Evolutionary conservation across 2,113 vertebrate species (phyloP).

Genomic region (Triplophysa rosa): DNA sequence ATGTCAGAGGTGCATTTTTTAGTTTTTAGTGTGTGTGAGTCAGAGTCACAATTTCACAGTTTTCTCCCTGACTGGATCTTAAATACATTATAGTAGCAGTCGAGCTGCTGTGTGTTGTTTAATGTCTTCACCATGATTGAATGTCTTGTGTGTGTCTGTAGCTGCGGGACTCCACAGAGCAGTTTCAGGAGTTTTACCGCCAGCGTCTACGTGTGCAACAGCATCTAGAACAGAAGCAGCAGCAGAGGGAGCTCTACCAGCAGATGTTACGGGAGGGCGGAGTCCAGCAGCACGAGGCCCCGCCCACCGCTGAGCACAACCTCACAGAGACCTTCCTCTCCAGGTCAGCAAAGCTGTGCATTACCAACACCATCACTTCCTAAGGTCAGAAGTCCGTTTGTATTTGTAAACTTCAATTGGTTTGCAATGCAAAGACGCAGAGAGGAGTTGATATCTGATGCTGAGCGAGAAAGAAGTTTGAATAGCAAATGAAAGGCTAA

Average conservation of each 20-base stretch:
- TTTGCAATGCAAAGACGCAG: neutral
- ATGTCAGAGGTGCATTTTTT: too few relatives aligned
- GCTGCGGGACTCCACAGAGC: conserved; percentile 93
- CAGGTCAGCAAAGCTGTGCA: conserved; percentile 73
- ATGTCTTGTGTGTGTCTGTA: conserved; percentile 51
- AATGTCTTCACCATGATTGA: neutral
- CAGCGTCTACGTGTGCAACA: conserved; percentile 95
- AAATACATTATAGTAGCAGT: neutral
- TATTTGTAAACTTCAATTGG: neutral
- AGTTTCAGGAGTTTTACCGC: conserved; percentile 95
- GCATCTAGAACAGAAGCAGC: conserved; percentile 97
- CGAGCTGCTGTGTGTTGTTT: neutral
- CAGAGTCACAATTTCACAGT: too few relatives aligned
- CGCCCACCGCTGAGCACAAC: conserved; percentile 82
- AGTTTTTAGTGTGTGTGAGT: too few relatives aligned
- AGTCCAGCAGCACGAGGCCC: conserved; percentile 88
- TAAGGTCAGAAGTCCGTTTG: neutral
- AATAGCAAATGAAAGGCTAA: conserved; percentile 20
- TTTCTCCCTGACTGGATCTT: conserved; percentile 10
- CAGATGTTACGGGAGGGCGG: conserved; percentile 97
- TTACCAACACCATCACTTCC: neutral
- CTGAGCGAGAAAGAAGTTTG: neutral
- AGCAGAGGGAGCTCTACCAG: conserved; percentile 92
- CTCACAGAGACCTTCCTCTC: conserved; percentile 97
- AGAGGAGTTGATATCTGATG: neutral